phyloP scores from a whole-genome alignment of 2,113 vertebrate genomes.

The Lophura nycthemera region DNA sequence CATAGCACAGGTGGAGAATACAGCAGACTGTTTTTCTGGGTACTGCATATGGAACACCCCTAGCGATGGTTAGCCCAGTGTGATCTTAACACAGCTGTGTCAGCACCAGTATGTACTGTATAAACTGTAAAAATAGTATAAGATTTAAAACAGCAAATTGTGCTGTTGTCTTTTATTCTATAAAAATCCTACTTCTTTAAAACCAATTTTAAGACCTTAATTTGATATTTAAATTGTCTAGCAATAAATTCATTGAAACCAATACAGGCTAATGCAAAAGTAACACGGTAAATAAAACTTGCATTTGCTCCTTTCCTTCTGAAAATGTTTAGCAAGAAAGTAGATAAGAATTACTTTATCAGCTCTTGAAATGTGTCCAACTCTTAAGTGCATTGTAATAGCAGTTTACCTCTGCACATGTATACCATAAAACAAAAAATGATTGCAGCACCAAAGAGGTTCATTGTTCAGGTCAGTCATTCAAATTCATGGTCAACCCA shows the following conservation, averaged over 20 bases:
- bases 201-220: neutral
- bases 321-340: conserved; percentile 7
- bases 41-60: neutral
- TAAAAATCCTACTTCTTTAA: conserved; percentile 8
- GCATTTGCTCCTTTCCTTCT: conserved; percentile 7
- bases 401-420: conserved; percentile 49
- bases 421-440: conserved; percentile 42
- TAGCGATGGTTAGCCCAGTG: neutral
- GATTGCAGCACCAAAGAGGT: conserved; percentile 47
- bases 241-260: neutral
- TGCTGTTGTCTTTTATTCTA: neutral
- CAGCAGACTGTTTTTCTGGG: neutral
- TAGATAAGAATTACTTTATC: conserved; percentile 1
- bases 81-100: neutral
- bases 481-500: neutral
- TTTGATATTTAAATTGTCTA: neutral
- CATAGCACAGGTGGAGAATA: neutral
- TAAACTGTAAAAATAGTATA: conserved; percentile 10
- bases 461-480: neutral
- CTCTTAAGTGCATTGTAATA: conserved; percentile 55
- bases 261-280: neutral
- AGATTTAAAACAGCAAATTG: neutral
- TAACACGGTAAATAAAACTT: neutral
- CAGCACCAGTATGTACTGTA: neutral
- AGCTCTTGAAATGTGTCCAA: conserved; percentile 52